Percentiles rank a stretch among this genome's conserved stretches.
Evolutionary conservation across 1,140 invertebrate species (phyloP).

Genomic region (Pollicipes pollicipes): DNA sequence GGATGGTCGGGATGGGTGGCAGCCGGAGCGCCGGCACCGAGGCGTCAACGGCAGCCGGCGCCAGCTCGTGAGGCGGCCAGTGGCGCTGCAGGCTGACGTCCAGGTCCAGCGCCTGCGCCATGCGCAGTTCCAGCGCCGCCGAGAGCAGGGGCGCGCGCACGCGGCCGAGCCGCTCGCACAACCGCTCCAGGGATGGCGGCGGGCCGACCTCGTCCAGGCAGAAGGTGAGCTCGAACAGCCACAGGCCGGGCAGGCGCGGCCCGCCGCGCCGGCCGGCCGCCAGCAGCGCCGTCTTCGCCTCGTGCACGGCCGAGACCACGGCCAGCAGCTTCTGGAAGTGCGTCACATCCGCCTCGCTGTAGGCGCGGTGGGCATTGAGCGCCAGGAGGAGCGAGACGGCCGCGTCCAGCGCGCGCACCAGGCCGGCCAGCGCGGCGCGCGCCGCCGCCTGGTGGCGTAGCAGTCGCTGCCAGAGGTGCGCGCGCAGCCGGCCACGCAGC

Average conservation of each 20-base stretch:
- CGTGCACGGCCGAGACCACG: not conserved
- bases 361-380: not conserved
- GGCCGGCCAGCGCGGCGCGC: not conserved
- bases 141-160: not conserved
- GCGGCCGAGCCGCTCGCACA: not conserved
- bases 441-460: not conserved
- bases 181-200: not conserved
- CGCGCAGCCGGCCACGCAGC: too few relatives aligned
- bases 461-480: not conserved
- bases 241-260: not conserved
- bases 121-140: not conserved
- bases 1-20: not conserved
- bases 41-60: too few relatives aligned
- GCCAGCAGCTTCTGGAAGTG: not conserved
- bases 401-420: not conserved
- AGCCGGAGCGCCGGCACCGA: not conserved
- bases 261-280: too few relatives aligned
- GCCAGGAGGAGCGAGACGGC: not conserved
- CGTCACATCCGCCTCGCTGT: not conserved
- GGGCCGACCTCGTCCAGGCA: too few relatives aligned
- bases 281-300: not conserved
- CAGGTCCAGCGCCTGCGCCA: not conserved
- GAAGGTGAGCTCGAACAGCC: not conserved
- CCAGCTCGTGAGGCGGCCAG: not conserved
- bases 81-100: not conserved